Evolutionary conservation across 2,113 vertebrate species (phyloP), one percentile per base, ranked within the genome.

Genomic region (Astur gentilis): DNA sequence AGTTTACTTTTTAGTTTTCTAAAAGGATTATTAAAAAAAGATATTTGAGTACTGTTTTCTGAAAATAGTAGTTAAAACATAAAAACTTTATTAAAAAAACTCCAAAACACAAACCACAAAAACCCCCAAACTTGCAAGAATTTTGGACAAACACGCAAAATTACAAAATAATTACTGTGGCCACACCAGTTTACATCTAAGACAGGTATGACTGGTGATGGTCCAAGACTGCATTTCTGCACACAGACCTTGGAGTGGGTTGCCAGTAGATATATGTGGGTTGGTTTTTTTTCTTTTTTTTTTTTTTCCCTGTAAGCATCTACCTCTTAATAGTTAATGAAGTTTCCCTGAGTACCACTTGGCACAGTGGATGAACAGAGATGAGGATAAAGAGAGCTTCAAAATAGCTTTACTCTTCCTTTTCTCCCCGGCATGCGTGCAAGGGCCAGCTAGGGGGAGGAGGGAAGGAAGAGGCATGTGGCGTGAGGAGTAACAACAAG

Each of bases 321-420:
- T 65, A 69, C 49, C 65, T 82, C 83, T 92, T 93, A 94, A 83
- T 44, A 95, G 81, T 73, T 95, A 88, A 93, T 77, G 67, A 92
- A 79, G 42, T 84, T 95, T 90, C 44, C 31, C 60, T 49, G 57
- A 89, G 76, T 64, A 73, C 64, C 73, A 49, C 72, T 87, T 81
- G 85, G 77, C 34, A 42, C 23, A 45, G 73, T 62, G 65, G 52
- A 89, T 55, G 57, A 79, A 90, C n/a, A 62, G 50, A 54, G 44
- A 84, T 15, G 64, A 81, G 44, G 52, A 67, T 36, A 55, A 86
- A 78, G 60, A 66, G 32, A 50, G n/a, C 47, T 92, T 92, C 72
- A 57, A 42, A 91, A 72, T 18, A 73, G 44, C 69, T 87, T 87
- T 42, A 27, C 23, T 82, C 19, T 89, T 90, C 20, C 36, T 72